These are phyloP conservation scores for Pavo muticus DNA, from an alignment of 2,113 vertebrate genomes.

Conservation along the genomic window DNA sequence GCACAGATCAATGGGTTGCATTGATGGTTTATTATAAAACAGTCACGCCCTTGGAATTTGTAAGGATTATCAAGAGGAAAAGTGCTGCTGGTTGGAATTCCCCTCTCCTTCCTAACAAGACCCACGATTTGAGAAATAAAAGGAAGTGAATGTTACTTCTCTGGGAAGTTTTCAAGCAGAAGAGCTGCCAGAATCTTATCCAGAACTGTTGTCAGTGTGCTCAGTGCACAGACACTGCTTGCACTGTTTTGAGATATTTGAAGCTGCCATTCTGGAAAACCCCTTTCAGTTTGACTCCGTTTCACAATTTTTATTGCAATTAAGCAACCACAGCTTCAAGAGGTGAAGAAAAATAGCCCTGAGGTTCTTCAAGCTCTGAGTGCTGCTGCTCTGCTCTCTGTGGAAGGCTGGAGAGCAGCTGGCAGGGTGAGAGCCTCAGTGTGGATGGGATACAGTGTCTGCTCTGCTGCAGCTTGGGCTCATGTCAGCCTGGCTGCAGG, in stretches of 20 bases:
- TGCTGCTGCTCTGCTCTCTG: not conserved
- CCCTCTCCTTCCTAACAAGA: not conserved
- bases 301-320: conserved; percentile 1
- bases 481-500: not conserved
- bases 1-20: not conserved
- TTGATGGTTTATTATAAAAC: not conserved
- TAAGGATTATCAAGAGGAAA: not conserved
- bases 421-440: not conserved
- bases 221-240: not conserved
- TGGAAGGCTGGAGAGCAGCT: not conserved
- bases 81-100: not conserved
- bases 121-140: not conserved
- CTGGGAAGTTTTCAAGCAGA: conserved; percentile 17
- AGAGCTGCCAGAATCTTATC: not conserved
- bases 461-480: no score
- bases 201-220: accelerated
- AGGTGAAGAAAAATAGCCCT: not conserved
- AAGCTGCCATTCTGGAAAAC: not conserved
- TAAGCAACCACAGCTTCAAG: not conserved
- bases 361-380: not conserved
- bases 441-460: not conserved
- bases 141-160: conserved; percentile 46
- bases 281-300: not conserved
- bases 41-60: not conserved
- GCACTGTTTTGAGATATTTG: not conserved